Evolutionary conservation across 2,797 vertebrate genomes (phyloP), one percentile per base, ranked within the genome.

Genomic region (Hydrocynus forskahlii): DNA sequence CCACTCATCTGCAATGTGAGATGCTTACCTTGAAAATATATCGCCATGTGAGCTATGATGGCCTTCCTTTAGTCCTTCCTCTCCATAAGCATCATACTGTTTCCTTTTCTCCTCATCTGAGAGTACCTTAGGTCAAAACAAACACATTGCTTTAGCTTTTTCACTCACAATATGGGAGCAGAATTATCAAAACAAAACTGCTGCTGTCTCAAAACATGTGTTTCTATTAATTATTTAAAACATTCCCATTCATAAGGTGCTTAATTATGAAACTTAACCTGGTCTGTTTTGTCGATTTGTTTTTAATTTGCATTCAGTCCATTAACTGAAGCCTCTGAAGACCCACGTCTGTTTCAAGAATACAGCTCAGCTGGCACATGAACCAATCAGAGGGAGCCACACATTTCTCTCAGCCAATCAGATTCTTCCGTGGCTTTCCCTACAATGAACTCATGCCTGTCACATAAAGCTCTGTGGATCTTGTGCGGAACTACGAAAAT

Each of bases 101-200:
- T 99, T 99, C 89, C 98, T 96, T 87, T 99, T 99, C 89, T 99
- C 98, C 85, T 98, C 96, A 8, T 99, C 97, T 0, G 98, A 99
- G 19, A 99, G 95, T 68, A 99, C 97, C 98, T 99, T 62, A 16
- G 70, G 40, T 50, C 68, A 78, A 81, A 84, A 23, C 83, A 19
- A 78, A 13, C n/a, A 68, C 23, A 1, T 19, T 29, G 76, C 12
- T 75, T 7, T 13, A 0, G 1, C 16, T 0, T 2, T 63, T 19
- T 59, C 23, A 48, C 35, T 38, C 25, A 35, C 54, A 52, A 64
- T 48, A 50, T 19, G 10, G 16, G 8, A 25, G 1, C 12, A 60
- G 52, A 55, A 17, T 19, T 12, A 48, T 48, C 45, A 48, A 48
- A 4, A 48, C 45, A 10, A 48, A 5, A 7, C 4, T 48, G 45